Base-by-base conservation (phyloP, 1,140 invertebrate genomes). In the Conopomorpha cramerella region DNA sequence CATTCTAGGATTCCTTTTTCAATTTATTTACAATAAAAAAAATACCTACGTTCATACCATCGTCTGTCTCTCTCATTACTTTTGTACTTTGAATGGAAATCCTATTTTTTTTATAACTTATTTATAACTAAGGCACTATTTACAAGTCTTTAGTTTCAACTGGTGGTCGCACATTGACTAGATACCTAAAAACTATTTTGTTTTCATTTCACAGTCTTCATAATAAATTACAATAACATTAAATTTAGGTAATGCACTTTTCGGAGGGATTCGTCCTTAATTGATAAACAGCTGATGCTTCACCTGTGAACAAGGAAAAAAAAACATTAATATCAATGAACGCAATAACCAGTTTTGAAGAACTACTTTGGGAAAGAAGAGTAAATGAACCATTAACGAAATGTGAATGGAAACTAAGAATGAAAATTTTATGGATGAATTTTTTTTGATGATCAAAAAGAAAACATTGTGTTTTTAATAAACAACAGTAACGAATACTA, bases 121-220 rank as follows among this genome's bases (percentile, higher is more conserved):
- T 37, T 36, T 53, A 55, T 44, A 48, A 33, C 46, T 57, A 71
- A 71, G 64, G 64, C 68, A 71, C 66, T 71, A 62, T 31, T 42
- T 49, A 23, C 19, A 23, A 23, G 19, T 23, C 19, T 23, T 23
- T 23, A 23, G 19, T 23, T 10, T 23, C n/a, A n/a, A n/a, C n/a
- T n/a, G n/a, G n/a, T n/a, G n/a, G n/a, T n/a, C n/a, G n/a, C n/a
- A n/a, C n/a, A n/a, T 66, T 74, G 70, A 74, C 70, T 74, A 74
- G 70, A 74, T 49, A 57, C 54, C 56, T 40, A 53, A 30, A 71
- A 53, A 71, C 64, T 71, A 63, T 71, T 66, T 61, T 68, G 54
- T 55, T 62, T 41, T 31, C 31, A 37, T 50, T 59, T 54, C 55
- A 62, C 56, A 55, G 45, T 51, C 10, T 23, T 23, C 19, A 23